Percentiles rank a stretch among this genome's conserved stretches.
phyloP scores from a whole-genome alignment of 1,140 invertebrate genomes.

The Euschistus heros region DNA sequence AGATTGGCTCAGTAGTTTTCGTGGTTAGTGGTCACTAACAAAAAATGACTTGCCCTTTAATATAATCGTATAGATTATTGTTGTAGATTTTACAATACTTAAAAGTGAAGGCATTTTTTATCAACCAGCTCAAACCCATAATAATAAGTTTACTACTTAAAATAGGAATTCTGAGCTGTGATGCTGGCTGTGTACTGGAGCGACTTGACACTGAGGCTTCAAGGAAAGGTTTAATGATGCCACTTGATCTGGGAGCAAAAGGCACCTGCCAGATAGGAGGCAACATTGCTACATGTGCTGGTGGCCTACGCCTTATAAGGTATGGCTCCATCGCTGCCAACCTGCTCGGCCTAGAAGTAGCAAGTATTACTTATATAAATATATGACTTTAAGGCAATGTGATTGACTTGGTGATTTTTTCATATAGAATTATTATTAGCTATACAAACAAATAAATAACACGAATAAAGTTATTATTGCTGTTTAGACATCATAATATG shows the following conservation, averaged over 20 bases:
- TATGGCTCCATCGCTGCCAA: constrained; percentile 93
- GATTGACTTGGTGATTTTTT: too few relatives aligned
- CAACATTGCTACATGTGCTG: constrained; percentile 93
- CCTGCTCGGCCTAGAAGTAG: constrained; percentile 85
- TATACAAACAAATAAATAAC: too few relatives aligned
- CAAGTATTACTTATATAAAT: constrained; percentile 38
- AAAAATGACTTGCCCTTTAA: too few relatives aligned
- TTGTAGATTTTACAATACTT: too few relatives aligned
- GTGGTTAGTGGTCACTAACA: too few relatives aligned
- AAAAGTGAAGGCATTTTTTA: too few relatives aligned
- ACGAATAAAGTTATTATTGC: neutral
- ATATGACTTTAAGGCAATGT: neutral
- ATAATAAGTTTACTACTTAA: too few relatives aligned
- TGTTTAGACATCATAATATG: neutral
- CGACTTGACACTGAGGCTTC: constrained; percentile 64
- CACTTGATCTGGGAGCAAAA: constrained; percentile 92
- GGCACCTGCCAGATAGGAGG: constrained; percentile 96
- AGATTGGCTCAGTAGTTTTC: too few relatives aligned
- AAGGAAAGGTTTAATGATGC: constrained; percentile 74
- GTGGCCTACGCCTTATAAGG: constrained; percentile 80
- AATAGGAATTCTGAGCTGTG: constrained; percentile 71
- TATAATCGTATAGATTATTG: too few relatives aligned
- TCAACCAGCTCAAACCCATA: too few relatives aligned
- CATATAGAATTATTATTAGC: too few relatives aligned
- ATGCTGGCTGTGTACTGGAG: constrained; percentile 89